A percentile compares a stretch with the other conserved stretches of the same genome.
These are phyloP conservation scores for Neodon shergylaensis DNA, from an alignment of 2,113 vertebrate species.

Conservation along the genomic window DNA sequence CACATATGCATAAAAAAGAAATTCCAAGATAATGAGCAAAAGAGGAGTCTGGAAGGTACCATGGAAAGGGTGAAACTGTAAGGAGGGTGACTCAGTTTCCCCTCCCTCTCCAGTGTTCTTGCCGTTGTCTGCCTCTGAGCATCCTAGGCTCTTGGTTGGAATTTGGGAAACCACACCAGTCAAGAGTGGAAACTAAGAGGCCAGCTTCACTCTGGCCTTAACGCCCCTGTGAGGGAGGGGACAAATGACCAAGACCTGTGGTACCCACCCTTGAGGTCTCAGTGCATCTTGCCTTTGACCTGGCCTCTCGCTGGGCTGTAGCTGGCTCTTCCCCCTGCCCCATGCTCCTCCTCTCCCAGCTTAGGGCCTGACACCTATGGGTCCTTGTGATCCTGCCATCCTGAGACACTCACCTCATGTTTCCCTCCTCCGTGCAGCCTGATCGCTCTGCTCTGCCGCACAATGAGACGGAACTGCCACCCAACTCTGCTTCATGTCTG, in stretches of 20 bases:
- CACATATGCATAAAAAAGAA: not conserved
- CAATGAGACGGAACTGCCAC: not conserved
- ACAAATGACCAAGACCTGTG: accelerated
- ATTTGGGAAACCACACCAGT: accelerated
- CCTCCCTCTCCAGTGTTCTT: not conserved
- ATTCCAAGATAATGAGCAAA: not conserved
- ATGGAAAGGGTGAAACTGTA: accelerated
- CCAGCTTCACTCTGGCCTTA: not conserved
- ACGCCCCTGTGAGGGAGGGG: not conserved
- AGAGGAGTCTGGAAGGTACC: not conserved
- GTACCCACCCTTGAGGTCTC: not conserved
- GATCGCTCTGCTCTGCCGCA: accelerated
- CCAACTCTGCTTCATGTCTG: not conserved
- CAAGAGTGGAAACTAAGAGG: not conserved
- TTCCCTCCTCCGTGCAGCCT: accelerated
- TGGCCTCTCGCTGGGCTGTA: not conserved
- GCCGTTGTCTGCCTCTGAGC: not conserved
- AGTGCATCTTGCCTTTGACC: accelerated
- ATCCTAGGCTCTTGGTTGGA: not conserved
- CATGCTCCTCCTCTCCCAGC: not conserved
- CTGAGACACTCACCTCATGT: not conserved
- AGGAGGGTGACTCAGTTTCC: not conserved
- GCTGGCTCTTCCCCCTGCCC: not conserved
- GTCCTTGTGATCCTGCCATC: not conserved
- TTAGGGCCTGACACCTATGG: not conserved